Conservation (phyloP, 2,113 vertebrate species). For the Thalassarche chlororhynchos region DNA sequence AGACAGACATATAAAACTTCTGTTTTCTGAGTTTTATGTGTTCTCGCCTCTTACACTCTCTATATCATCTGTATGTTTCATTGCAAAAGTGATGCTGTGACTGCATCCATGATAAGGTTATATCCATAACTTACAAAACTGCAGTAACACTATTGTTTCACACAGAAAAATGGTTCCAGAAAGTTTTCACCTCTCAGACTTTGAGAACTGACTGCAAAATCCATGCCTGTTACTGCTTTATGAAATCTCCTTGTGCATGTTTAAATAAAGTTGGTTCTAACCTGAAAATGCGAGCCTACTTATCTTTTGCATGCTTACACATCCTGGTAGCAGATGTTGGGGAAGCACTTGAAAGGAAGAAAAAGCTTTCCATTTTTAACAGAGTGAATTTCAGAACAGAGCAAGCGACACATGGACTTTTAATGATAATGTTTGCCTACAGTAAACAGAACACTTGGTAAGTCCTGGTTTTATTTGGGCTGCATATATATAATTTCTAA, state of each 20-base stretch:
- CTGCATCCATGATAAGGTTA: not conserved
- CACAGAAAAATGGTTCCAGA: not conserved
- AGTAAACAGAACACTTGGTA: not conserved
- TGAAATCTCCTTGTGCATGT: not conserved
- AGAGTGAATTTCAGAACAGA: not conserved
- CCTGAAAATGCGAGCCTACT: not conserved
- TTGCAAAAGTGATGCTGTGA: not conserved
- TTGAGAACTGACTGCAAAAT: not conserved
- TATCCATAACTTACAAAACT: not conserved
- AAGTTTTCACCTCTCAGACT: not conserved
- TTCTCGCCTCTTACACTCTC: not conserved
- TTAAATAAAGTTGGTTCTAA: slow-evolving; percentile 14
- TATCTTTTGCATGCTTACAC: not conserved
- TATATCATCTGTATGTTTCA: not conserved
- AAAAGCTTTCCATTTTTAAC: not conserved
- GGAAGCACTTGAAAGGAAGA: slow-evolving; percentile 4
- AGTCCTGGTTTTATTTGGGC: not conserved
- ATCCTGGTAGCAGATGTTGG: not conserved
- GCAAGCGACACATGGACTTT: not conserved
- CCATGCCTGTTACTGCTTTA: not conserved
- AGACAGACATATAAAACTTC: not conserved
- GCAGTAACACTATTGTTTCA: not conserved
- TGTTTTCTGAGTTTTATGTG: not conserved
- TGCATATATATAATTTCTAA: slow-evolving; percentile 14
- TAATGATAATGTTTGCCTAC: slow-evolving; percentile 25